Percentiles rank a stretch among this genome's conserved stretches.
Evolutionary conservation across 1,140 invertebrate species (phyloP).

Genomic region (Conopomorpha cramerella): DNA sequence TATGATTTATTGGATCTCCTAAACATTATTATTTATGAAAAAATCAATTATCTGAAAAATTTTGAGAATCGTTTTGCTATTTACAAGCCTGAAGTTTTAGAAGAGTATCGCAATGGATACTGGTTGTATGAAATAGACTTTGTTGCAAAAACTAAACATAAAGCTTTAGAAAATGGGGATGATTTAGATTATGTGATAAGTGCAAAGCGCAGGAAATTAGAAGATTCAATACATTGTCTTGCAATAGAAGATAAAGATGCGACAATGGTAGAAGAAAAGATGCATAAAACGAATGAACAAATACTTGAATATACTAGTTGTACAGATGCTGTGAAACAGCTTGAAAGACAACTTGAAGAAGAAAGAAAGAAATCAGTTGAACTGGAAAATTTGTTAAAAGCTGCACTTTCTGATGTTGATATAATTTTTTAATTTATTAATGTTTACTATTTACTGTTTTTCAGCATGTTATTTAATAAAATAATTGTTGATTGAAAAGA

Average conservation of each 20-base stretch:
- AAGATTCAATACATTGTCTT: conserved; percentile 23
- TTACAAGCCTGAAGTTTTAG: conserved; percentile 34
- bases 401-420: conserved; percentile 22
- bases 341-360: conserved; percentile 35
- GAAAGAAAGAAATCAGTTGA: conserved; percentile 43
- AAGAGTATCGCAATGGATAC: conserved; percentile 31
- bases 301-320: conserved; percentile 27
- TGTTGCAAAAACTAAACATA: conserved; percentile 28
- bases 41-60: conserved; percentile 39
- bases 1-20: conserved; percentile 44
- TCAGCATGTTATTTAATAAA: background rate
- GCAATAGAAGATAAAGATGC: conserved; percentile 36
- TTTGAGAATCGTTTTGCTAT: conserved; percentile 40
- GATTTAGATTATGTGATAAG: conserved; percentile 36
- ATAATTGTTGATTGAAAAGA: background rate
- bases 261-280: conserved; percentile 31
- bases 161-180: conserved; percentile 28
- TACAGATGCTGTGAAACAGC: conserved; percentile 26
- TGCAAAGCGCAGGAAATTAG: conserved; percentile 38
- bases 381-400: conserved; percentile 35
- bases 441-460: conserved; percentile 3
- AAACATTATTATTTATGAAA: conserved; percentile 52
- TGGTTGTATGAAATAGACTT: conserved; percentile 40
- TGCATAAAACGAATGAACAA: conserved; percentile 20
- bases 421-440: conserved; percentile 4